Base-by-base conservation (phyloP, 2,113 vertebrate genomes). In the Cottus gobio region DNA sequence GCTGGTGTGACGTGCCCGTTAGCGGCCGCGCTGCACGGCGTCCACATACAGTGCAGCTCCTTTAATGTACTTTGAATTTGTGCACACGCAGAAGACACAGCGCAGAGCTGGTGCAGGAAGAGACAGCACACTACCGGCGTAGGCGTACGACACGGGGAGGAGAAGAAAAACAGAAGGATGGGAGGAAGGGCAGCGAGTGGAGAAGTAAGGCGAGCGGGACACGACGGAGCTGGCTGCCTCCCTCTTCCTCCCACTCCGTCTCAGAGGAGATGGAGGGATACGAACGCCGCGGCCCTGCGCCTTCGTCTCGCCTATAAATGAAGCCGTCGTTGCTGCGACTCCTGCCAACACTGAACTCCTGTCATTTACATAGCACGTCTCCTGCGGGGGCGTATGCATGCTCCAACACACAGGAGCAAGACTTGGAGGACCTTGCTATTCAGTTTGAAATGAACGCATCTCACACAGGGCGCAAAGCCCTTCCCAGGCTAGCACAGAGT, bases 141-240 rank as follows among this genome's bases (percentile, higher is more conserved):
- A 69, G 77, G 84, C 68, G 57, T 83, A 69, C 62, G 61, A 85
- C 75, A 68, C 36, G 18, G 63, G 67, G 74, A 69, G 60, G 36
- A 54, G 15, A 71, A 58, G 31, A n/a, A 50, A 67, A 46, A 61
- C 62, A 44, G 44, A 26, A 16, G 36, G 64, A 83, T 71, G 73
- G 73, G 78, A 64, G 68, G 81, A 76, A n/a, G 87, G 83, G 83
- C 5, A 46, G 76, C 22, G 16, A 62, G 44, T 67, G 64, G 60
- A 85, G 82, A 89, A 90, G 70, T 85, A 85, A 87, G 83, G 77
- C 74, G 52, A 88, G 77, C 68, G 77, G 85, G 86, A 89, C 75
- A 60, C 31, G 57, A 80, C 50, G 60, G 72, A 9, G 77, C 75
- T 37, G 78, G 66, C 72, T 84, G 69, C 54, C 71, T 77, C 60